Base-by-base conservation (phyloP, 2,888 invertebrate genomes). In the Drosophila fulvimacula region DNA sequence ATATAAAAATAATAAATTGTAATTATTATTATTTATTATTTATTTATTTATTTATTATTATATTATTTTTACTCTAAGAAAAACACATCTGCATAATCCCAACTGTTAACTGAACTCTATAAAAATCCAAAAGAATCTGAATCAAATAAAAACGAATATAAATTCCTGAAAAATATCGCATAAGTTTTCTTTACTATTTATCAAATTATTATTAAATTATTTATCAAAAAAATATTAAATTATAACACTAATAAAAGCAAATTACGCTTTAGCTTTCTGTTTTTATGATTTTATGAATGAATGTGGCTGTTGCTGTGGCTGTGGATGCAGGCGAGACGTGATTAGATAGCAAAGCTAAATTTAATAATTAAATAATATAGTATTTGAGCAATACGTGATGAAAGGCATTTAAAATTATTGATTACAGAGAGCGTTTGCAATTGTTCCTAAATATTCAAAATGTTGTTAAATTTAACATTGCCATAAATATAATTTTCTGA, bases 331-430 rank as follows among this genome's bases (percentile, higher is more conserved):
- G n/a, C 46, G 17, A 57, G 19, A 52, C 36, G 55, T 44, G 73
- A 81, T 79, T 81, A 77, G 67, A 77, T 83, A 69, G 39, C 38
- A 5, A 6, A 17, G n/a, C 15, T 15, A 13, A 21, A 36, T 32
- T 49, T 21, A 61, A n/a, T n/a, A n/a, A n/a, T n/a, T 44, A 30
- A 36, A 48, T 52, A 36, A 15, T 24, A n/a, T 27, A n/a, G n/a
- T n/a, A 36, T 19, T 51, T 59, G 27, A 15, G 4, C 11, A 41
- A 34, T 15, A 15, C 36, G 38, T 52, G 36, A 41, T 41, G 10
- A 48, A 56, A 9, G 21, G 2, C 7, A 30, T 66, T 57, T 41
- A 3, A 15, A 21, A 39, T 52, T 49, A 32, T 49, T 34, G 6
- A 32, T 34, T 27, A 2, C 6, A 15, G 6, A 24, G 15, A 21